Evolutionary conservation across 2,797 vertebrate species (phyloP).

Genomic region (Catharus ustulatus): DNA sequence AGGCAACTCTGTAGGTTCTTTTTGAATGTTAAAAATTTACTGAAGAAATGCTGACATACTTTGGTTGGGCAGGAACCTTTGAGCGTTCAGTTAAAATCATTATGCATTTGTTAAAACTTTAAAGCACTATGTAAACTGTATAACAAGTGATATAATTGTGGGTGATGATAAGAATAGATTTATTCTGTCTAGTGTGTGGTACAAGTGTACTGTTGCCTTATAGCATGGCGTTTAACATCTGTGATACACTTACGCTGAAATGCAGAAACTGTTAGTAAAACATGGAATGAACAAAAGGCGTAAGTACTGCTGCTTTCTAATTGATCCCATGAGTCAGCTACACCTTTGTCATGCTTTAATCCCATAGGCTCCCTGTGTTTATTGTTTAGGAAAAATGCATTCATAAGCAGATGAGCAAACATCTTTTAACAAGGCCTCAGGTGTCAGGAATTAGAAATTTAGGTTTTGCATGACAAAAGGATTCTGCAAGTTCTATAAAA

Average conservation of each 20-base stretch:
- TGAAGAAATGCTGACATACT: neutral
- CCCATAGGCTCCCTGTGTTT: constrained; percentile 70
- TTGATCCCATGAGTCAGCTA: constrained; percentile 80
- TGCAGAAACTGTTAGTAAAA: constrained; percentile 57
- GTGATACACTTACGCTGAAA: constrained; percentile 35
- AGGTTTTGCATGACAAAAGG: neutral
- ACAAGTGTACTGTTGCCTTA: neutral
- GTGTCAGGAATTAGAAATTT: constrained; percentile 19
- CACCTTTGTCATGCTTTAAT: constrained; percentile 74
- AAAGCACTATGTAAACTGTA: neutral
- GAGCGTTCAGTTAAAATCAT: neutral
- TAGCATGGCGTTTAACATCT: constrained; percentile 33
- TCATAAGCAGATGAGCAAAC: constrained; percentile 55
- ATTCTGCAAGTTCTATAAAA: neutral
- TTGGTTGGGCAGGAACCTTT: neutral
- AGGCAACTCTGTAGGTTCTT: constrained; percentile 22
- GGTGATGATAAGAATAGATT: neutral
- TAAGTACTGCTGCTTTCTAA: constrained; percentile 72
- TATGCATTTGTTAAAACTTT: constrained; percentile 37
- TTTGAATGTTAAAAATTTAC: neutral
- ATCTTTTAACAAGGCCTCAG: constrained; percentile 52
- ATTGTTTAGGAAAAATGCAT: constrained; percentile 67
- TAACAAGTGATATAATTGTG: constrained; percentile 11
- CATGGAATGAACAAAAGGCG: constrained; percentile 42
- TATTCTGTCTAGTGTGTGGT: neutral